Percentiles rank a stretch among this genome's conserved stretches.
Evolutionary conservation across 1,140 invertebrate genomes (phyloP).

Genomic region (Drosophila serrata): DNA sequence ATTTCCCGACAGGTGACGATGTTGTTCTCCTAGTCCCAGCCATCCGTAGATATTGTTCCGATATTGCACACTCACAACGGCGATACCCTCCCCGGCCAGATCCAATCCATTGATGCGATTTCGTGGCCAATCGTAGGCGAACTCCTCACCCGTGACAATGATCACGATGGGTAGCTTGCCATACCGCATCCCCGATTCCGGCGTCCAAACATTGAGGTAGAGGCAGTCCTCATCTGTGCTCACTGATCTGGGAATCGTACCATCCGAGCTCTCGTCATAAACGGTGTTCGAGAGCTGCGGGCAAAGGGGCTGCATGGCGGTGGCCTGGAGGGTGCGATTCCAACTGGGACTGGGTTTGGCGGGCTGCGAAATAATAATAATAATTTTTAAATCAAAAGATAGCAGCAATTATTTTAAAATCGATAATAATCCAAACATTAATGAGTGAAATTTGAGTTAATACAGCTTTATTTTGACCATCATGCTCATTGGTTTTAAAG

Average conservation of each 20-base stretch:
- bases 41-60: slow-evolving; percentile 90
- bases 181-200: slow-evolving; percentile 86
- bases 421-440: not conserved
- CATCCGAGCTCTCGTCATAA: slow-evolving; percentile 76
- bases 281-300: slow-evolving; percentile 85
- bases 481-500: not conserved
- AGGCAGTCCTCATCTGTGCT: slow-evolving; percentile 86
- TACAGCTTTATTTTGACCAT: not conserved
- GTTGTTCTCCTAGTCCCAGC: slow-evolving; percentile 87
- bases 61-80: slow-evolving; percentile 89
- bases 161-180: slow-evolving; percentile 87
- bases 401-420: not conserved
- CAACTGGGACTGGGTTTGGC: slow-evolving; percentile 86
- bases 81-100: slow-evolving; percentile 88
- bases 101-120: slow-evolving; percentile 88
- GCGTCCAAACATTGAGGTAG: slow-evolving; percentile 87
- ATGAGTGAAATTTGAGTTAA: not conserved
- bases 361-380: slow-evolving; percentile 62
- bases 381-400: not conserved
- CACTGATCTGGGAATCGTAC: slow-evolving; percentile 36
- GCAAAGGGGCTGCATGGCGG: slow-evolving; percentile 86
- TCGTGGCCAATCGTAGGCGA: slow-evolving; percentile 83
- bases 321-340: slow-evolving; percentile 86
- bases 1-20: slow-evolving; percentile 88
- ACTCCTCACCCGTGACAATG: slow-evolving; percentile 87